Evolutionary conservation across 2,113 vertebrate species (phyloP).

Genomic region (Serranochromis macrocephalus): DNA sequence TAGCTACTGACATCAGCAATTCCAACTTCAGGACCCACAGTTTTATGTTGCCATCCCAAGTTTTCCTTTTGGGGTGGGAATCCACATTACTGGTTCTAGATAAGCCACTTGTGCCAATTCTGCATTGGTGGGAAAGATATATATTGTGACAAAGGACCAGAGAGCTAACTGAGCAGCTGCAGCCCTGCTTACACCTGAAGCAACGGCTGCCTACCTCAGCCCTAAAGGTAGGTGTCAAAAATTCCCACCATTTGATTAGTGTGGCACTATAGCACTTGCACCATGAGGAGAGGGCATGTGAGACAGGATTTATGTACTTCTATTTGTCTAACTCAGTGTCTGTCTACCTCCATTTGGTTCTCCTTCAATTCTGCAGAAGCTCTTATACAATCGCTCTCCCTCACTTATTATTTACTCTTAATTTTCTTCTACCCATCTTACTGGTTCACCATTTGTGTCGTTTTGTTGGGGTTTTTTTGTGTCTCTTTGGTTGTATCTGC

Average conservation of each 20-base stretch:
- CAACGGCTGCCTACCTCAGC: constrained; percentile 39
- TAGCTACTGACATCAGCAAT: background rate
- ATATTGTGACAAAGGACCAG: background rate
- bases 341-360: constrained; percentile 23
- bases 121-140: background rate
- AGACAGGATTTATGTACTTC: constrained; percentile 10
- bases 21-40: background rate
- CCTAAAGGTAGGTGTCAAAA: constrained; percentile 52
- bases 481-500: background rate
- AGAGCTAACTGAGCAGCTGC: constrained; percentile 25
- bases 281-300: background rate
- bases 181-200: constrained; percentile 52
- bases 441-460: background rate
- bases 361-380: background rate
- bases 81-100: background rate
- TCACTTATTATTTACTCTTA: background rate
- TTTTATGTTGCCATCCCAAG: background rate
- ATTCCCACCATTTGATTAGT: constrained; percentile 46
- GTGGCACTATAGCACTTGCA: background rate
- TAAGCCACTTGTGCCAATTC: background rate
- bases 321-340: constrained; percentile 31
- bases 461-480: background rate
- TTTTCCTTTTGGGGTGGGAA: background rate
- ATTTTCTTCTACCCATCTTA: background rate
- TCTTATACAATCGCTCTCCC: background rate